Percentiles rank a stretch among this genome's conserved stretches.
phyloP scores from a whole-genome alignment of 2,797 vertebrate genomes.

The Calcarius lapponicus region DNA sequence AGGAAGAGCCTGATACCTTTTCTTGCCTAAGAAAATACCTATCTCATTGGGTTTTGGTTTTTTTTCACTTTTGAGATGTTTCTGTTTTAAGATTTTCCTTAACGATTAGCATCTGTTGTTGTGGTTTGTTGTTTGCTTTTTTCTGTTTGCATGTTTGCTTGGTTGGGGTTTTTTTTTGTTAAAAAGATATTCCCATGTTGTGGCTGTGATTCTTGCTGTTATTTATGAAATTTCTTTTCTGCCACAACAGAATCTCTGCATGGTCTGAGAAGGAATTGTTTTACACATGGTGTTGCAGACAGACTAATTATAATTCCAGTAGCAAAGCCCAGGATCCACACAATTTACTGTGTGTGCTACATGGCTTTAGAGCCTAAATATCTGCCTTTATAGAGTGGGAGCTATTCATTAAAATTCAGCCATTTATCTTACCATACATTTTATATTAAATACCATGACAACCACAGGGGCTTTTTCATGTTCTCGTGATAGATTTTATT shows the following conservation, averaged over 20 bases:
- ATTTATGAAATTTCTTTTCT: background rate
- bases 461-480: background rate
- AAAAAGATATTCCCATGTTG: background rate
- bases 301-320: conserved; percentile 19
- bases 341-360: background rate
- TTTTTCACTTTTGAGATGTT: background rate
- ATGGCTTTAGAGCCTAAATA: background rate
- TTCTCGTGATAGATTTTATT: conserved; percentile 1
- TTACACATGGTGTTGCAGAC: background rate
- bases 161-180: background rate
- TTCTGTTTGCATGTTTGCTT: background rate
- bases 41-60: background rate
- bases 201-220: background rate
- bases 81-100: background rate
- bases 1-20: background rate
- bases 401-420: conserved; percentile 12
- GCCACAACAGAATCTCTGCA: background rate
- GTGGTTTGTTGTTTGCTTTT: background rate
- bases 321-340: background rate
- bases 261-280: background rate
- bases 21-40: background rate
- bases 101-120: background rate
- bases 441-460: conserved; percentile 26
- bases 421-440: background rate
- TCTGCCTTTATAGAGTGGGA: background rate